phyloP scores from a whole-genome alignment of 2,888 invertebrate species.

The Sthenelais limicola region DNA sequence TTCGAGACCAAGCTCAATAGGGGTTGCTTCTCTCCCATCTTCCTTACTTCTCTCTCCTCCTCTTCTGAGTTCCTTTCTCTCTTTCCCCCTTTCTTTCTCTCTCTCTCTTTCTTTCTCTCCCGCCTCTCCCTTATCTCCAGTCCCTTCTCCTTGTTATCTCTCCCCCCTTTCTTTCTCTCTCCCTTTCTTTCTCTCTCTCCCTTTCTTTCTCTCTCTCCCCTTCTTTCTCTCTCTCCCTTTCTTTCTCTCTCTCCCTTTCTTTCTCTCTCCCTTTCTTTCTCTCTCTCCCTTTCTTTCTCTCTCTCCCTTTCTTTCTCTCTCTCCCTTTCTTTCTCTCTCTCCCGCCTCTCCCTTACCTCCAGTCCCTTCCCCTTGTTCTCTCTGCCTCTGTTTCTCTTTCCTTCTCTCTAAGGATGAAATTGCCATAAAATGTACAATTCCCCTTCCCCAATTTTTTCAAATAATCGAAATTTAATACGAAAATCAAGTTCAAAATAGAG shows the following conservation, averaged over 20 bases:
- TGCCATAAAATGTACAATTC: too few species aligned
- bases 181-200: too few species aligned
- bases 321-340: neutral
- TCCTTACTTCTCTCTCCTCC: too few species aligned
- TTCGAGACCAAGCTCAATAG: too few species aligned
- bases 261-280: slow-evolving; percentile 11
- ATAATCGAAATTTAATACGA: too few species aligned
- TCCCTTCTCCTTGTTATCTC: too few species aligned
- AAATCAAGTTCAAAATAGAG: too few species aligned
- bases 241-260: slow-evolving; percentile 18
- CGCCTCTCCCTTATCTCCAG: neutral
- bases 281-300: slow-evolving; percentile 15
- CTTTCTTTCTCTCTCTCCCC: slow-evolving; percentile 8
- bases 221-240: slow-evolving; percentile 4
- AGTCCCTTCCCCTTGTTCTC: neutral
- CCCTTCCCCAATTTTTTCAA: too few species aligned
- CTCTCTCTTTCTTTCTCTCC: neutral
- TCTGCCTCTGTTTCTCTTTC: neutral
- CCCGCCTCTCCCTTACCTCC: neutral
- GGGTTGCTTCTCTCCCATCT: too few species aligned
- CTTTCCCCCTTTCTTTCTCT: slow-evolving; percentile 9
- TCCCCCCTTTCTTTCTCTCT: too few species aligned
- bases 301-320: slow-evolving; percentile 4
- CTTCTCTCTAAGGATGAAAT: too few species aligned
- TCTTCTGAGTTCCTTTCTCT: slow-evolving; percentile 1